These are phyloP conservation scores for Psylliodes chrysocephalus DNA, from an alignment of 2,888 invertebrate species.

Conservation along the genomic window DNA sequence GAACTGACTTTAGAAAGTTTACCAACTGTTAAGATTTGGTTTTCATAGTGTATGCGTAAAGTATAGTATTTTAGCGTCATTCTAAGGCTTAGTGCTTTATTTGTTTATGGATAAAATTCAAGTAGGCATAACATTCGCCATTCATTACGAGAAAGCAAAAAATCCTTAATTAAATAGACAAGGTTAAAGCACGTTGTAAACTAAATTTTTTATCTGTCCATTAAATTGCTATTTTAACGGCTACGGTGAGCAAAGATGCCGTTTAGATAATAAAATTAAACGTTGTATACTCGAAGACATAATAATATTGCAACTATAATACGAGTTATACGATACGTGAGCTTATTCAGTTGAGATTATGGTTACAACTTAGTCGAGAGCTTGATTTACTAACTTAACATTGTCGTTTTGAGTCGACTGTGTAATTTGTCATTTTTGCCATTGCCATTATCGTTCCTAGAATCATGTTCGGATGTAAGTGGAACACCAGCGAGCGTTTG, in stretches of 20 bases:
- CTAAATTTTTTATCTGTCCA: too few relatives aligned
- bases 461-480: neutral
- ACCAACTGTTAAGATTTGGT: too few relatives aligned
- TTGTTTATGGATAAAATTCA: too few relatives aligned
- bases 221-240: neutral
- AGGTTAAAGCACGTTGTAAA: too few relatives aligned
- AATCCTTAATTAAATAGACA: too few relatives aligned
- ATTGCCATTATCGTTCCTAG: neutral
- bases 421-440: neutral
- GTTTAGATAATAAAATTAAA: neutral
- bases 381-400: neutral
- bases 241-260: neutral
- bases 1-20: too few relatives aligned
- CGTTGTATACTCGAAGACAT: neutral
- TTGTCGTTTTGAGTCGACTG: neutral
- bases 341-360: neutral
- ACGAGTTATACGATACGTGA: neutral
- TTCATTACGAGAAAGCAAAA: too few relatives aligned
- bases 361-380: neutral
- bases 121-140: too few relatives aligned
- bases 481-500: too few relatives aligned
- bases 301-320: neutral
- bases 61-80: too few relatives aligned
- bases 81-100: too few relatives aligned
- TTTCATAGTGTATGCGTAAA: too few relatives aligned